Conservation (phyloP, 2,113 vertebrate species). For the Podiceps cristatus region DNA sequence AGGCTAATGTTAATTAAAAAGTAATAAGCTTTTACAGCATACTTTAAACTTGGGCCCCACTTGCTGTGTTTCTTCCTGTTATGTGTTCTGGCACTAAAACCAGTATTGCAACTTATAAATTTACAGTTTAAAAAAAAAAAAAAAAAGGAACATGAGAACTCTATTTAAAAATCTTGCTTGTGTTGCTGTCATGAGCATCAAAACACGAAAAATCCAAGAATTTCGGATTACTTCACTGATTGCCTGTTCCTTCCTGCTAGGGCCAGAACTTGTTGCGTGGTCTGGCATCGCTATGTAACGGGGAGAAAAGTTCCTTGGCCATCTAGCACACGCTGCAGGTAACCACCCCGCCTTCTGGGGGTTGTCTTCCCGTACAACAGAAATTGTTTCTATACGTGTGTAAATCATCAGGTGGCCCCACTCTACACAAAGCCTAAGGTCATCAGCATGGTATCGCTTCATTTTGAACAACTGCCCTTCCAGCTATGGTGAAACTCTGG, state of each 20-base stretch:
- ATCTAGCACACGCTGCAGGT: fast-evolving
- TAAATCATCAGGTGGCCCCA: background rate
- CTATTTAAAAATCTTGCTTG: background rate
- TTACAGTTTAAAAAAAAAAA: background rate
- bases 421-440: background rate
- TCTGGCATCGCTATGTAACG: fast-evolving
- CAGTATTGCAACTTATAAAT: background rate
- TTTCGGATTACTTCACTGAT: background rate
- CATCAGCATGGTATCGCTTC: background rate
- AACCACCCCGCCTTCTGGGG: background rate
- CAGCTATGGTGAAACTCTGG: background rate
- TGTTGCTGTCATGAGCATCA: background rate
- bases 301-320: fast-evolving
- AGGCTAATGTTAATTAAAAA: constrained; percentile 5
- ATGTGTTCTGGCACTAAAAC: background rate
- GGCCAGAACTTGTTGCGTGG: fast-evolving
- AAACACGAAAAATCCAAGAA: background rate
- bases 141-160: background rate
- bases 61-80: background rate
- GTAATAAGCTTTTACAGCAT: background rate
- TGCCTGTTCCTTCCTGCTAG: background rate
- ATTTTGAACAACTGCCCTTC: background rate
- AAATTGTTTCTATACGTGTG: background rate
- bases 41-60: background rate
- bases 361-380: fast-evolving